phyloP scores from a whole-genome alignment of 2,888 invertebrate genomes.

The Hypselothyrea guttata region DNA sequence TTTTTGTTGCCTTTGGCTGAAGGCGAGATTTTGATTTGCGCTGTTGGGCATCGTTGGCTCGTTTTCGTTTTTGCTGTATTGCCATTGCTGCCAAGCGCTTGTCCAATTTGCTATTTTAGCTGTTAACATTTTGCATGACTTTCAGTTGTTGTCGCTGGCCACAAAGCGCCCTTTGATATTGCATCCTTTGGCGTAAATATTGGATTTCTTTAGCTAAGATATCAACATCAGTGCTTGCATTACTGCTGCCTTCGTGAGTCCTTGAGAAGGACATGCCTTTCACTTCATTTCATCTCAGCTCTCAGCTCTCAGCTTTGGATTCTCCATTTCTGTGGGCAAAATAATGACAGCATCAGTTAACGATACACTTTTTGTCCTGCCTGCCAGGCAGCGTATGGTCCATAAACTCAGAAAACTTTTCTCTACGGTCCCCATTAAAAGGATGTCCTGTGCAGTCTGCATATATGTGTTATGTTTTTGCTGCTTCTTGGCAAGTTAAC shows the following conservation, averaged over 20 bases:
- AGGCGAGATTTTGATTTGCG: constrained; percentile 46
- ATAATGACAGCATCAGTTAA: constrained; percentile 69
- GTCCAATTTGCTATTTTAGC: constrained; percentile 69
- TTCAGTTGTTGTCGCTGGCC: constrained; percentile 44
- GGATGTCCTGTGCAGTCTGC: constrained; percentile 14
- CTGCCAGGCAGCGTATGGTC: constrained; percentile 2
- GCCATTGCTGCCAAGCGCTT: constrained; percentile 28
- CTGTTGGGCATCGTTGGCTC: constrained; percentile 37
- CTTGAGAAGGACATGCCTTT: constrained; percentile 42
- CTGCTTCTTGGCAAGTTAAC: constrained; percentile 55
- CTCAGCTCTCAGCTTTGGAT: no score
- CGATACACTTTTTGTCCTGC: constrained; percentile 42
- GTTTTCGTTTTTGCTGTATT: constrained; percentile 21
- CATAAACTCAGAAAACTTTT: constrained; percentile 1
- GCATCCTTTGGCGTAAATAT: constrained; percentile 75
- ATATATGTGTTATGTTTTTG: constrained; percentile 28
- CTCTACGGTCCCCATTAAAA: no score
- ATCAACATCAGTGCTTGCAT: constrained; percentile 44
- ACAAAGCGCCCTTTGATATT: constrained; percentile 74
- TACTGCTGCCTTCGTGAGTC: constrained; percentile 23
- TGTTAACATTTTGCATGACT: constrained; percentile 60
- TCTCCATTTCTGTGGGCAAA: constrained; percentile 36
- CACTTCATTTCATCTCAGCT: constrained; percentile 19
- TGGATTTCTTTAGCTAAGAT: constrained; percentile 58
- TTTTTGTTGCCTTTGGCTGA: constrained; percentile 15